phyloP scores from a whole-genome alignment of 2,113 vertebrate genomes.

The Hippoglossus stenolepis region DNA sequence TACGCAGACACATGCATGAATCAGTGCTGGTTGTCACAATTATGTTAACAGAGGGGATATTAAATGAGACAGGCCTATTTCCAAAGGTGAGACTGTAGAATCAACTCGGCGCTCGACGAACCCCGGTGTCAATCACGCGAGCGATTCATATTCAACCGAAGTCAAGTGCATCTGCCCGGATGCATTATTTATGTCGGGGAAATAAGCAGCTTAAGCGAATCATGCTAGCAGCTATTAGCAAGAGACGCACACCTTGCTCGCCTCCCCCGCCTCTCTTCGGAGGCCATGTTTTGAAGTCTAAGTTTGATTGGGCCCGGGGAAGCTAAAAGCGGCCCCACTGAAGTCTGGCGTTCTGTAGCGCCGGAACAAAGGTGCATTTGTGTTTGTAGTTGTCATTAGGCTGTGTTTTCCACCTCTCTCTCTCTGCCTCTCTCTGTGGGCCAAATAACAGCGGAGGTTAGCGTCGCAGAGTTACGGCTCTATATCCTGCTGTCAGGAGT shows the following conservation, averaged over 20 bases:
- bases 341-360: slow-evolving; percentile 66
- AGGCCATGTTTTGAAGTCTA: slow-evolving; percentile 83
- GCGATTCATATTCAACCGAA: slow-evolving; percentile 79
- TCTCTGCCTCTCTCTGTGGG: slow-evolving; percentile 56
- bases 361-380: slow-evolving; percentile 77
- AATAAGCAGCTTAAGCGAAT: slow-evolving; percentile 84
- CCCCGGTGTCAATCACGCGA: slow-evolving; percentile 78
- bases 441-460: slow-evolving; percentile 78
- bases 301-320: slow-evolving; percentile 81
- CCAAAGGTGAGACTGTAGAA: slow-evolving; percentile 79
- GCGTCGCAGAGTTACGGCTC: slow-evolving; percentile 71
- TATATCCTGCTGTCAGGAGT: slow-evolving; percentile 76
- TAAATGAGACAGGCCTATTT: slow-evolving; percentile 81
- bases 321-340: slow-evolving; percentile 68
- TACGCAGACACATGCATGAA: slow-evolving; percentile 72
- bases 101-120: slow-evolving; percentile 77
- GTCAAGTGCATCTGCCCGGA: slow-evolving; percentile 82
- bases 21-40: slow-evolving; percentile 80
- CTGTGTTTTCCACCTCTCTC: slow-evolving; percentile 56
- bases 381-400: slow-evolving; percentile 82
- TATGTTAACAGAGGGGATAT: slow-evolving; percentile 75
- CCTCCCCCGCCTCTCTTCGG: slow-evolving; percentile 68
- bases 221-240: slow-evolving; percentile 82
- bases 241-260: slow-evolving; percentile 78
- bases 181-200: slow-evolving; percentile 84